Conservation (phyloP, 2,113 vertebrate species). For the Procavia capensis region DNA sequence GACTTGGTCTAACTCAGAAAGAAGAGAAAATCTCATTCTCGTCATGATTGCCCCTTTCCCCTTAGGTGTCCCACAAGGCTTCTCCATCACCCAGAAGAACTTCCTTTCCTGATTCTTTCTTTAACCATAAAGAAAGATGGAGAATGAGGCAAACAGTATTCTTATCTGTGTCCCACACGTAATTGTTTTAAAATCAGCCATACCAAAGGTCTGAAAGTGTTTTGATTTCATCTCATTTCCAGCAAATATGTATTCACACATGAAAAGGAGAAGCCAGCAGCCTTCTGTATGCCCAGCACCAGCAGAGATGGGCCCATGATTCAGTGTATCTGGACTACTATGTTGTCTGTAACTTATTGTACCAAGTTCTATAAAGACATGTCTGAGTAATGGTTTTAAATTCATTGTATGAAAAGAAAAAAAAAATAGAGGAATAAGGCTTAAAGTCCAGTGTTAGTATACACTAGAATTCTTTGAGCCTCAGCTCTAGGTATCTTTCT, state of each 20-base stretch:
- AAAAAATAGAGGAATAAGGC: background rate
- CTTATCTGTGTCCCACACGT: background rate
- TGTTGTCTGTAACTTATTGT: background rate
- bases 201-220: background rate
- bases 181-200: background rate
- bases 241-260: background rate
- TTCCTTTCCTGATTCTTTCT: background rate
- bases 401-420: background rate
- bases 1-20: background rate
- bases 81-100: background rate
- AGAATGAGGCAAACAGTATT: background rate
- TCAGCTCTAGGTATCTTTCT: background rate
- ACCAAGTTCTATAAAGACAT: background rate
- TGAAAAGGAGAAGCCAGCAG: background rate
- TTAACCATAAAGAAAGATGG: background rate
- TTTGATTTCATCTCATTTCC: background rate
- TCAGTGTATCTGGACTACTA: background rate
- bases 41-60: background rate
- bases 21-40: background rate
- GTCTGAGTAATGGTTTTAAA: background rate
- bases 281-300: background rate
- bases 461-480: background rate
- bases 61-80: background rate
- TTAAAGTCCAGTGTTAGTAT: background rate
- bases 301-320: background rate